These are phyloP conservation scores for Taurulus bubalis DNA, from an alignment of 2,113 vertebrate species.

Conservation along the genomic window DNA sequence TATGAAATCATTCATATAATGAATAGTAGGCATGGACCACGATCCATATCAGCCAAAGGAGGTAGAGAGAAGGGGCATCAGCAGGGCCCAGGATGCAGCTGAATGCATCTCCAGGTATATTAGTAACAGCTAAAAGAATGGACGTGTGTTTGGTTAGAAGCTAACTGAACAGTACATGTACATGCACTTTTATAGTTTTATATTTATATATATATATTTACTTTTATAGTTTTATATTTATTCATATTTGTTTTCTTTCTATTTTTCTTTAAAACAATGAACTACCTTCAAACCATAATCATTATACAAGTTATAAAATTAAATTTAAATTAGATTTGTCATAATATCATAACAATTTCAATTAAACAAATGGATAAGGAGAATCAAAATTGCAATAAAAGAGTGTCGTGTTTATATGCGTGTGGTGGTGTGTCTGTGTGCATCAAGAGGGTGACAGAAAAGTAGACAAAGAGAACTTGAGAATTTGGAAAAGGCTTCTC, in stretches of 20 bases:
- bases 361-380: neutral
- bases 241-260: too few species aligned
- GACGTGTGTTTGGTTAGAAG: too few species aligned
- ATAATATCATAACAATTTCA: neutral
- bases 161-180: too few species aligned
- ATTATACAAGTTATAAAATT: neutral
- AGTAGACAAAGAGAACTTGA: neutral
- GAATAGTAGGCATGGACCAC: too few species aligned
- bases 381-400: neutral
- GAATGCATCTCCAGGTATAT: too few species aligned
- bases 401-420: neutral
- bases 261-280: too few species aligned
- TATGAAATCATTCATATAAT: too few species aligned
- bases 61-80: too few species aligned
- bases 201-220: too few species aligned
- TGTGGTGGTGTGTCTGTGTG: neutral
- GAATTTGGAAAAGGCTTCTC: neutral
- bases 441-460: neutral
- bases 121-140: too few species aligned
- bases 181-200: neutral
- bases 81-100: too few species aligned
- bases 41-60: too few species aligned
- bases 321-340: neutral
- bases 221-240: neutral
- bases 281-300: neutral